Percentiles rank a stretch among this genome's conserved stretches.
Conservation (phyloP, 37 sponge, comb jelly and placozoan species). For the Spongia lamella region DNA sequence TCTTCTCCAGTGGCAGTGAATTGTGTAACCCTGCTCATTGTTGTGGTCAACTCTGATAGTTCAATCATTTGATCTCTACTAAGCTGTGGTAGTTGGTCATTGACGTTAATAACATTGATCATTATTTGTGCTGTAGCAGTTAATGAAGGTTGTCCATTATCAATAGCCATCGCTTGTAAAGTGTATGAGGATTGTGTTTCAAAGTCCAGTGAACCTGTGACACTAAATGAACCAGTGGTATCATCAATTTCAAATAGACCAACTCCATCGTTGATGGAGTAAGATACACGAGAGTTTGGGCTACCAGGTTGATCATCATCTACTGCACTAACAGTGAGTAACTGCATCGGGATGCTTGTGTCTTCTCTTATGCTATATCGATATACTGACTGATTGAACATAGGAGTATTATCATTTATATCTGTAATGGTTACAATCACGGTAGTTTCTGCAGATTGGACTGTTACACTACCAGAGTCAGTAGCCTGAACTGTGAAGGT, state of each 20-base stretch:
- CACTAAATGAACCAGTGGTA: slow-evolving; percentile 18
- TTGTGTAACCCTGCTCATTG: neutral
- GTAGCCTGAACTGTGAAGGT: slow-evolving; percentile 15
- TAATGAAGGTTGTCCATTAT: slow-evolving; percentile 24
- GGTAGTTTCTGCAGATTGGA: slow-evolving; percentile 2
- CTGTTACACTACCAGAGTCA: slow-evolving; percentile 31
- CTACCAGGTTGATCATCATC: slow-evolving; percentile 26
- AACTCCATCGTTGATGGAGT: neutral
- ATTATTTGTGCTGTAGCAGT: neutral
- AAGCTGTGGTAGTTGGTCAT: slow-evolving; percentile 46
- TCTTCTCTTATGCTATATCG: slow-evolving; percentile 3
- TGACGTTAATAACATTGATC: slow-evolving; percentile 37
- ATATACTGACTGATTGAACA: neutral
- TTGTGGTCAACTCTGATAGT: neutral
- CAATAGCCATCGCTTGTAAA: slow-evolving; percentile 29
- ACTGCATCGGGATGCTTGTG: neutral
- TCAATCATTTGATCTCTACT: no score
- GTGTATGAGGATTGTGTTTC: slow-evolving; percentile 8
- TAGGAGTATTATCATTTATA: slow-evolving; percentile 38
- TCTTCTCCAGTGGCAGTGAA: slow-evolving; percentile 22
- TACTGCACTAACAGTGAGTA: slow-evolving; percentile 10
- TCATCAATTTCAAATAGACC: slow-evolving; percentile 6
- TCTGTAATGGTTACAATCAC: slow-evolving; percentile 17
- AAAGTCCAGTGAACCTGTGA: slow-evolving; percentile 26
- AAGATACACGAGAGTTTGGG: slow-evolving; percentile 11